Evolutionary conservation across 30 jellyfish, hydroid and myxozoan species (phyloP).

Genomic region (Hydractinia echinata): DNA sequence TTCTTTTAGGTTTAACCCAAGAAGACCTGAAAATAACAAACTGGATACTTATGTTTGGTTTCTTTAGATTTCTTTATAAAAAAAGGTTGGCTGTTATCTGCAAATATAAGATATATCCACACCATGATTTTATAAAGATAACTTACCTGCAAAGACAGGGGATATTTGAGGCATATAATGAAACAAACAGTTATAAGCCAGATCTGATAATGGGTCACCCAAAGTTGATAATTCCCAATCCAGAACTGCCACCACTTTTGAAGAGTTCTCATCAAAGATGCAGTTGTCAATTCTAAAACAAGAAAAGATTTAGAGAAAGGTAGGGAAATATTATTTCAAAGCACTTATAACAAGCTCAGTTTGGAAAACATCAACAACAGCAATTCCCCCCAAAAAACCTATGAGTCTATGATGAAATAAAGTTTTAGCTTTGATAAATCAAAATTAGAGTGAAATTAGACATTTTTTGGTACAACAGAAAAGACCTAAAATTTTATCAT

Average conservation of each 20-base stretch:
- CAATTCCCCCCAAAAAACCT: background rate
- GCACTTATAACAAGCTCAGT: background rate
- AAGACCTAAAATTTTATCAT: too few relatives aligned
- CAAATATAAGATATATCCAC: background rate
- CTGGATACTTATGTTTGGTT: too few relatives aligned
- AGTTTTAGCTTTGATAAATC: too few relatives aligned
- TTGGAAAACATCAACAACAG: background rate
- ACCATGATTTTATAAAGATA: background rate
- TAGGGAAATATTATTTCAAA: too few relatives aligned
- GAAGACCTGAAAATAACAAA: conserved; percentile 45
- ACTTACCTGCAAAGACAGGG: conserved; percentile 50
- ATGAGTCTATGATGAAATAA: too few relatives aligned
- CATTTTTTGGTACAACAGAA: too few relatives aligned
- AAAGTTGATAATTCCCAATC: conserved; percentile 95
- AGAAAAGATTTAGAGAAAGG: background rate
- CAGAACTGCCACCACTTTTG: conserved; percentile 67
- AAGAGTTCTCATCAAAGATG: conserved; percentile 59
- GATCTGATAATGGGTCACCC: conserved; percentile 92
- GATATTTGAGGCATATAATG: conserved; percentile 52
- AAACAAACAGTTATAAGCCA: conserved; percentile 67
- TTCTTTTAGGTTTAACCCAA: conserved; percentile 46
- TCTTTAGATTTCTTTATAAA: background rate
- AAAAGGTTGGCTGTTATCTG: background rate
- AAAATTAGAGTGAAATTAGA: too few relatives aligned
- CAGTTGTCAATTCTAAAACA: conserved; percentile 65